Evolutionary conservation across 2,888 invertebrate species (phyloP), one percentile per base, ranked within the genome.

Genomic region (Camponotus fellah): DNA sequence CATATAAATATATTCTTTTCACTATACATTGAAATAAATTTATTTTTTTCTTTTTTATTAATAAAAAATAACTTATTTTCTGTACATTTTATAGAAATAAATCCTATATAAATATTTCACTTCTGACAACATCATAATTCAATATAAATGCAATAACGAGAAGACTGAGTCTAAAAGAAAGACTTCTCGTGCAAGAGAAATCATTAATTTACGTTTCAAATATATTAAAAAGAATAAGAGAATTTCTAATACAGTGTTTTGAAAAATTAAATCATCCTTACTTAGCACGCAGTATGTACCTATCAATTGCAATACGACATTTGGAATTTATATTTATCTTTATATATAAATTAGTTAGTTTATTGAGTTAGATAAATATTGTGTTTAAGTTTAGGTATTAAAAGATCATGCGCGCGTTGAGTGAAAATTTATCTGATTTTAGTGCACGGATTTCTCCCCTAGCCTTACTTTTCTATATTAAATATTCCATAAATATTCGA

Each of bases 401-500:
- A 79, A 81, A 62, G 43, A 43, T 53, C n/a, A 53, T 53, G 49
- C 49, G 49, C 49, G 49, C 49, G 14, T 5, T 60, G 14, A 64
- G 37, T 83, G 60, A 21, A 64, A 43, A n/a, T 79, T 71, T 53
- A 34, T 37, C 46, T 72, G 26, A 72, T 58, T 66, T 75, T 60
- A 64, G 77, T 82, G 17, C 66, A 26, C 26, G 14, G 34, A 64
- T 75, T 69, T 46, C 10, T 49, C n/a, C 12, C 14, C 17, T 64
- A 76, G 12, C 26, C 60, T 81, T 56, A 49, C 46, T 64, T 68
- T 10, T 12, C 46, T 69, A 53, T n/a, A 80, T 77, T 34, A 26
- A 72, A 56, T 56, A n/a, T 82, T 46, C 21, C 53, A n/a, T 21
- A 69, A 69, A 82, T 74, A 85, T 64, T 76, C 62, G 21, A 82